Evolutionary conservation across 2,113 vertebrate species (phyloP), one percentile per base, ranked within the genome.

Genomic region (Chrysemys picta): DNA sequence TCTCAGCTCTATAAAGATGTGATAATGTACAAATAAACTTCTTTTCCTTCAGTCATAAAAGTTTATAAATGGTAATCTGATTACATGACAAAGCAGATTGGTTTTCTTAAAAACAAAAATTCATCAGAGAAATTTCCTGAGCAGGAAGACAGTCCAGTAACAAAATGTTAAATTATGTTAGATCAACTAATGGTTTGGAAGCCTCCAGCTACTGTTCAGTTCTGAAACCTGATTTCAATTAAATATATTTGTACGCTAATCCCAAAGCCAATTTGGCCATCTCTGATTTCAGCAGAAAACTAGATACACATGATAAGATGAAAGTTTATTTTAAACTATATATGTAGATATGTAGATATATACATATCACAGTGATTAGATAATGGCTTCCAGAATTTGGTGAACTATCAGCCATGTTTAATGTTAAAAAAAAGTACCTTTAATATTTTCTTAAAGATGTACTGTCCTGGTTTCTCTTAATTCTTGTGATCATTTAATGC

Each of bases 221-320:
- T 97, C 85, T 75, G 85, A 95, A 97, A 97, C 24, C 80, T 94
- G 91, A 84, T 97, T 98, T 78, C 96, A 93, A 94, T 94, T 89
- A 97, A 96, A 86, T 54, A 13, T 57, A 96, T 94, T 97, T 97
- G 96, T 82, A 97, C 1, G 2, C 82, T 94, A 97, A 91, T 97
- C 90, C 94, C 91, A 89, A 94, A 96, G 82, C 29, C 96, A 93
- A 88, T 96, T 96, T 93, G 88, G 88, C 62, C 6, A 3, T 93
- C 95, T 97, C 93, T 93, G 92, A 91, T 97, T 97, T 95, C 84
- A 89, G 24, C 79, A 80, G 3, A 96, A 93, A 94, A 62, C 75
- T 27, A 97, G 96, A 97, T 97, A 88, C n/a, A 89, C 53, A 45
- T 35, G 93, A 97, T 94, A 94, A 95, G 62, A 80, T 86, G 87